Evolutionary conservation across 1,140 invertebrate species (phyloP).

Genomic region (Frieseomelitta varia): DNA sequence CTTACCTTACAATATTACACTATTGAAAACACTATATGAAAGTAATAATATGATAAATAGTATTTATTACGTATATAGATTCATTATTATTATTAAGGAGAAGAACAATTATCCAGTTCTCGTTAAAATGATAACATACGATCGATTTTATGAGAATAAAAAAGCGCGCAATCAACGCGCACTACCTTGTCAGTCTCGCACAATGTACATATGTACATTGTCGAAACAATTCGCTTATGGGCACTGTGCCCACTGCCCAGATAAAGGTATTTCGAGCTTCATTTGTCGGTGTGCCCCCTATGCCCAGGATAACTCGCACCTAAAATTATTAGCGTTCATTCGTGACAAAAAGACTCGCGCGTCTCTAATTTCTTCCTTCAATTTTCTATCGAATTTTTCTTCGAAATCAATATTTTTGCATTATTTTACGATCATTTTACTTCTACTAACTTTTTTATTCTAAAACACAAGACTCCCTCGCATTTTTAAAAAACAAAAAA

Average conservation of each 20-base stretch:
- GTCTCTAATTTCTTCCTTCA: neutral
- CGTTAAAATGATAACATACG: neutral
- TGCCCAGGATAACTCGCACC: neutral
- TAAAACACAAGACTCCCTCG: neutral
- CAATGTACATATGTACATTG: constrained; percentile 9
- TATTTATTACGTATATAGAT: neutral
- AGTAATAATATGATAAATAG: neutral
- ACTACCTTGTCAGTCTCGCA: neutral
- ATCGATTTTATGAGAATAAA: neutral
- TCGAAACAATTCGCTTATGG: constrained; percentile 51
- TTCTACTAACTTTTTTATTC: neutral
- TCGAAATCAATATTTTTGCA: neutral
- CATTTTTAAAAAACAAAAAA: neutral
- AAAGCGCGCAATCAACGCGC: neutral
- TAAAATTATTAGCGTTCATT: neutral
- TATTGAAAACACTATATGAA: no score
- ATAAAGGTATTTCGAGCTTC: constrained; percentile 71
- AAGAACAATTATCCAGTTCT: neutral
- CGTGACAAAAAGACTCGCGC: neutral
- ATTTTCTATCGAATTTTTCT: neutral
- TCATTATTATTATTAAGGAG: neutral
- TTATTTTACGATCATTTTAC: neutral
- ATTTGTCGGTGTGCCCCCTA: neutral
- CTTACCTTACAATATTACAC: neutral
- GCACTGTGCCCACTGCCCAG: constrained; percentile 73